phyloP scores from a whole-genome alignment of 2,888 invertebrate genomes.

The Sarcophaga carnaria region DNA sequence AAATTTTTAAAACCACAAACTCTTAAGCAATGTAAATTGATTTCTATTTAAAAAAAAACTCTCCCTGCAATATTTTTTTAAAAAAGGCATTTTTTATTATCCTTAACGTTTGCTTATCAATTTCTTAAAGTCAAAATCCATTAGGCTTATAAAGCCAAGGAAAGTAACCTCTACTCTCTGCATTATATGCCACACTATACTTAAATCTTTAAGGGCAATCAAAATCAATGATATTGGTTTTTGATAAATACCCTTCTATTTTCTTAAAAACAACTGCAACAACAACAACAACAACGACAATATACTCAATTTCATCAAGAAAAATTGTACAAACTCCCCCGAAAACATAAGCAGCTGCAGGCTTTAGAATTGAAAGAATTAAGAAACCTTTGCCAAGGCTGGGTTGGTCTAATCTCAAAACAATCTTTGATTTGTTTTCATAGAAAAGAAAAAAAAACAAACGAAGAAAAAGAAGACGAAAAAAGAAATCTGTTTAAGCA shows the following conservation, averaged over 20 bases:
- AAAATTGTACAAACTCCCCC: constrained; percentile 3
- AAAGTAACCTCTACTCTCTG: neutral
- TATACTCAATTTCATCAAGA: neutral
- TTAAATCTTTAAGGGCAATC: constrained; percentile 62
- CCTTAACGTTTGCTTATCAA: constrained; percentile 49
- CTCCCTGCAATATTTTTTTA: constrained; percentile 24
- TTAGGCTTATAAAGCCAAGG: constrained; percentile 59
- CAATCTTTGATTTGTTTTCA: constrained; percentile 68
- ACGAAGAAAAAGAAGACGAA: neutral
- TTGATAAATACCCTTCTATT: constrained; percentile 61
- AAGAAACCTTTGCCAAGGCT: constrained; percentile 4
- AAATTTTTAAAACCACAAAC: constrained; percentile 32
- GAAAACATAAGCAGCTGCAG: constrained; percentile 43
- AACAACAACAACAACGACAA: constrained; percentile 12
- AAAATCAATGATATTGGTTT: constrained; percentile 70
- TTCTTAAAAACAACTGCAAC: constrained; percentile 18
- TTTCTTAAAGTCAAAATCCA: constrained; percentile 59
- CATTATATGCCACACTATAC: neutral
- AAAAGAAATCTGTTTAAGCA: neutral
- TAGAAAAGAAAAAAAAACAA: constrained; percentile 65
- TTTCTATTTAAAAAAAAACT: neutral
- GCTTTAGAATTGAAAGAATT: constrained; percentile 37
- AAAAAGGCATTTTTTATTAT: constrained; percentile 10
- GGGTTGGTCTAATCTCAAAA: constrained; percentile 51
- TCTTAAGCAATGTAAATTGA: constrained; percentile 42